These are phyloP conservation scores for Heterotis niloticus DNA, from an alignment of 2,113 vertebrate genomes.

Conservation along the genomic window DNA sequence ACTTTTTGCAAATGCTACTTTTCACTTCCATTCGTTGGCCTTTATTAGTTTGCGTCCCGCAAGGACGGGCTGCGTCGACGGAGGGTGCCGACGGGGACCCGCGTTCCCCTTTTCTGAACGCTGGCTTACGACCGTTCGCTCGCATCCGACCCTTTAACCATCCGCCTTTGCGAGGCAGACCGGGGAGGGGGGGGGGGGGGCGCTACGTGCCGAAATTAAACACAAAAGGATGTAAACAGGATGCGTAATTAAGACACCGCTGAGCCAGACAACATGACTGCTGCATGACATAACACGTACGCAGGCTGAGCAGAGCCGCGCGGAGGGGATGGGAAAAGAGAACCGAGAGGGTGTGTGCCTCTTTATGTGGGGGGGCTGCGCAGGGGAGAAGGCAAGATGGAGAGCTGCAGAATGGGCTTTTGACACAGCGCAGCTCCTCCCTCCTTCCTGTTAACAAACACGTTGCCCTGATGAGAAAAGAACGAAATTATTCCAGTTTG, in stretches of 20 bases:
- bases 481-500: constrained; percentile 11
- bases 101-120: not conserved
- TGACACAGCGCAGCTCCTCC: not conserved
- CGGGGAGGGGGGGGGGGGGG: constrained; percentile 8
- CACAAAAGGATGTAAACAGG: constrained; percentile 79
- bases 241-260: constrained; percentile 72
- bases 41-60: not conserved
- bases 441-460: not conserved
- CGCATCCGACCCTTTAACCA: not conserved
- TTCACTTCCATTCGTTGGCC: not conserved
- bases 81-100: not conserved
- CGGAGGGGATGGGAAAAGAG: not conserved
- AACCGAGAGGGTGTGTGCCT: too few relatives aligned
- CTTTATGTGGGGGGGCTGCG: not conserved
- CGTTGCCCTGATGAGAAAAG: not conserved
- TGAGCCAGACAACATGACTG: constrained; percentile 67
- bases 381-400: not conserved
- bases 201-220: constrained; percentile 63
- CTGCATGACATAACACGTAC: constrained; percentile 53
- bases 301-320: constrained; percentile 3
- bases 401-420: constrained; percentile 2
- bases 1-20: not conserved
- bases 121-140: not conserved
- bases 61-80: not conserved
- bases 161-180: not conserved